Evolutionary conservation across 2,888 invertebrate species (phyloP).

Genomic region (Seira sanloemensis): DNA sequence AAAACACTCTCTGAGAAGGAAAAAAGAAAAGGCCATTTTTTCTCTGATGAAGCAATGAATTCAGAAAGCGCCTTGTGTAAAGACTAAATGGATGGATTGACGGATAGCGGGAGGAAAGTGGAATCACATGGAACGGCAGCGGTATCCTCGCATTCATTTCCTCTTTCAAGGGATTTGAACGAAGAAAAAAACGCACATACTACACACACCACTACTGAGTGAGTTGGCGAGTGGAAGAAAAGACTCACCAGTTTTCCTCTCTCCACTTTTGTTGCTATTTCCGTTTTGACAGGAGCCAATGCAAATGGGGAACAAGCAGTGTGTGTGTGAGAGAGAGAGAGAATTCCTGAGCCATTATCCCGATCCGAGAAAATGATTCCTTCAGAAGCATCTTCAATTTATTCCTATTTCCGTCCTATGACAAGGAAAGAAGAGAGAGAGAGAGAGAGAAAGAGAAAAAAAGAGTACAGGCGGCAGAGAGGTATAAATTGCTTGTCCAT

Average conservation of each 20-base stretch:
- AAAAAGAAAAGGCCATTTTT: conserved; percentile 8
- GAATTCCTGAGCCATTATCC: conserved; percentile 21
- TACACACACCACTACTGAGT: too few relatives aligned
- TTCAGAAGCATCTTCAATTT: not conserved
- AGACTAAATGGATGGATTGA: conserved; percentile 56
- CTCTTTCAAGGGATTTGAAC: too few relatives aligned
- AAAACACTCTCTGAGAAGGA: not conserved
- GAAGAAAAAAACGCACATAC: not conserved
- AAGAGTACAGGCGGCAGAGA: too few relatives aligned
- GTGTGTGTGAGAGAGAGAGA: not conserved
- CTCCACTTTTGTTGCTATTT: conserved; percentile 30
- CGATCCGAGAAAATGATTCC: not conserved
- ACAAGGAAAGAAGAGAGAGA: not conserved
- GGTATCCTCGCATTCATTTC: not conserved
- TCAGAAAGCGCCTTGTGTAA: not conserved
- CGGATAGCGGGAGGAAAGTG: conserved; percentile 56
- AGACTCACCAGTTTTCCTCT: not conserved
- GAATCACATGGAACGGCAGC: conserved; percentile 39
- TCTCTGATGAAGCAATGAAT: conserved; percentile 11
- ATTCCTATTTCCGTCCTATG: conserved; percentile 5
- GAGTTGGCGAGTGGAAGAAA: too few relatives aligned
- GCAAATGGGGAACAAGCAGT: conserved; percentile 42
- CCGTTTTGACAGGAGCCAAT: conserved; percentile 41
- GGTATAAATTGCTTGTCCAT: too few relatives aligned
- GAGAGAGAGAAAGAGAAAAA: too few relatives aligned